phyloP scores from a whole-genome alignment of 2,797 vertebrate genomes.

The Pyrocephalus nanus region DNA sequence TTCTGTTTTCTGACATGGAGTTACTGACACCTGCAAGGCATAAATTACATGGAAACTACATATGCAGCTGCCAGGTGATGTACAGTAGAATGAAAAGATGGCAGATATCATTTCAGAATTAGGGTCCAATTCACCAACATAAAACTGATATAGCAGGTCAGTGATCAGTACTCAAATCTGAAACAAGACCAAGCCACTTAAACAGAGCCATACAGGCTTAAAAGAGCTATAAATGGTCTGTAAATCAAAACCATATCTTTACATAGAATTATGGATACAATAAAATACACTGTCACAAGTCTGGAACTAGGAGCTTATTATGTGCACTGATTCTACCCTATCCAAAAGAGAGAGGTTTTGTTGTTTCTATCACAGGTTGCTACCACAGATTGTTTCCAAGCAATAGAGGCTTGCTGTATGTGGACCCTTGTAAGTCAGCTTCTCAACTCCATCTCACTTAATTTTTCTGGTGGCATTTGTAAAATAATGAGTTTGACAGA shows the following conservation, averaged over 20 bases:
- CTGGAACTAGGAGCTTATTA: neutral
- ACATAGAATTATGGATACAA: neutral
- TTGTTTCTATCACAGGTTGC: neutral
- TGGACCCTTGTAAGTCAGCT: neutral
- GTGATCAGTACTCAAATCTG: neutral
- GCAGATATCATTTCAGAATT: neutral
- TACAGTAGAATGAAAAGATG: conserved; percentile 36
- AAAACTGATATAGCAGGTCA: neutral
- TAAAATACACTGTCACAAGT: neutral
- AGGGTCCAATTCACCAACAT: neutral
- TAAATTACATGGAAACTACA: conserved; percentile 53
- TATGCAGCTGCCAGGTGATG: conserved; percentile 43
- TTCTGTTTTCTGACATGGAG: conserved; percentile 66
- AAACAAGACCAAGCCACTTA: neutral
- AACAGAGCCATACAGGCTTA: neutral
- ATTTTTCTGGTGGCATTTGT: neutral
- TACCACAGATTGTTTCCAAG: neutral
- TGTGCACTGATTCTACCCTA: neutral
- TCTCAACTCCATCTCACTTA: neutral
- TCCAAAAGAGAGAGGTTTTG: neutral
- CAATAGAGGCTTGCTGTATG: neutral
- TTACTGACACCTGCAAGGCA: conserved; percentile 70
- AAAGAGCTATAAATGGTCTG: neutral
- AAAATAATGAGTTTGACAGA: neutral
- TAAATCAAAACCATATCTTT: neutral